These are phyloP conservation scores for Spermophilus dauricus DNA, from an alignment of 2,113 vertebrate species.

Conservation along the genomic window DNA sequence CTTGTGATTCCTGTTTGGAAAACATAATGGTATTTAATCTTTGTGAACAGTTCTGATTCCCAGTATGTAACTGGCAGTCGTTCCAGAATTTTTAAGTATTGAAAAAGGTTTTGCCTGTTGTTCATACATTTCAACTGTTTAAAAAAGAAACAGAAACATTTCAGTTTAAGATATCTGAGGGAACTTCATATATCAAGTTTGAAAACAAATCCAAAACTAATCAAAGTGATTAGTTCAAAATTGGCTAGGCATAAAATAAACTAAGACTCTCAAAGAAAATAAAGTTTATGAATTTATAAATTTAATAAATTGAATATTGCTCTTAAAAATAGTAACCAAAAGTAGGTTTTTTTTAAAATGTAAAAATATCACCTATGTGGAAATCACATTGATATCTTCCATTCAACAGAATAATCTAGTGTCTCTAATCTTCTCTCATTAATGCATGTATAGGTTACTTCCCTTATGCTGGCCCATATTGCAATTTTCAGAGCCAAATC, in stretches of 20 bases:
- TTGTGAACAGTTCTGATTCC: neutral
- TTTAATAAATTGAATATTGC: neutral
- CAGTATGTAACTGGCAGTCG: neutral
- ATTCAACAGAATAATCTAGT: neutral
- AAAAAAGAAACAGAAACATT: neutral
- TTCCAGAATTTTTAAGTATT: neutral
- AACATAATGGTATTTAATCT: neutral
- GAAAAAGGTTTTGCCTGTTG: neutral
- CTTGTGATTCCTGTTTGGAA: constrained; percentile 9
- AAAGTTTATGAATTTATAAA: neutral
- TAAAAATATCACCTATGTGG: neutral
- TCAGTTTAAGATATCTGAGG: constrained; percentile 27
- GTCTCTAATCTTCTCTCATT: neutral
- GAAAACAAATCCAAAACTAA: neutral
- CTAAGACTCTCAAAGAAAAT: neutral
- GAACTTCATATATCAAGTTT: neutral
- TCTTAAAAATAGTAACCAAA: neutral
- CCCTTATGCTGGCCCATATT: too few species aligned
- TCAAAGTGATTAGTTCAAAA: neutral
- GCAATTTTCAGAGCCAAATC: neutral
- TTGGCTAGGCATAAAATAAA: neutral
- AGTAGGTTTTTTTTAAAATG: neutral
- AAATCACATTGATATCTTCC: neutral
- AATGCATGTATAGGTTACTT: neutral
- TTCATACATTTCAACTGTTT: neutral